These are phyloP conservation scores for Mus caroli DNA, from an alignment of 2,797 vertebrate species.

Conservation along the genomic window DNA sequence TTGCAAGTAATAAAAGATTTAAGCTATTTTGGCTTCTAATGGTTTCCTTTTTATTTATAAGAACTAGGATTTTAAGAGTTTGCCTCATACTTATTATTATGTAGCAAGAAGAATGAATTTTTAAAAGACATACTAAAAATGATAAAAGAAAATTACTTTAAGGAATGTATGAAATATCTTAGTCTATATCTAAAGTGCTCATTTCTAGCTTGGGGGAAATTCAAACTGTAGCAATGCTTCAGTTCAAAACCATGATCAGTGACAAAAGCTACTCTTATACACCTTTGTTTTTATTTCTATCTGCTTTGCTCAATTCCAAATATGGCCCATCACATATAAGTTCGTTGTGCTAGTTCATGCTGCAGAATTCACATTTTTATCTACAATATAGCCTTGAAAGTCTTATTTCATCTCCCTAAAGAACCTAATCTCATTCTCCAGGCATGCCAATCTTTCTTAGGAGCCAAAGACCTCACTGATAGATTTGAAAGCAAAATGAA, in stretches of 20 bases:
- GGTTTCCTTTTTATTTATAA: not conserved
- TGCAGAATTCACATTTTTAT: conserved; percentile 1
- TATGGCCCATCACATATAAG: not conserved
- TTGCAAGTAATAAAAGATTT: not conserved
- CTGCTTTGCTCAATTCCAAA: not conserved
- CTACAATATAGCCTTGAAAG: not conserved
- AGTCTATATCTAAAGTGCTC: not conserved
- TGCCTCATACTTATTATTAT: not conserved
- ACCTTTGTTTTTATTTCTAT: not conserved
- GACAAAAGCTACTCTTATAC: not conserved
- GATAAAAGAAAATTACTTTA: not conserved
- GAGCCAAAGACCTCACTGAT: not conserved
- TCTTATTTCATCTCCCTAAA: conserved; percentile 17
- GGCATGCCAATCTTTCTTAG: not conserved
- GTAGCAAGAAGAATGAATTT: not conserved
- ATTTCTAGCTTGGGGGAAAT: not conserved
- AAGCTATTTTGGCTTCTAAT: not conserved
- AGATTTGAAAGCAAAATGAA: conserved; percentile 4
- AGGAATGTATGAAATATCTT: not conserved
- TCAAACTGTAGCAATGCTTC: not conserved
- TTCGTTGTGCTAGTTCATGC: not conserved
- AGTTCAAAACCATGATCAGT: not conserved
- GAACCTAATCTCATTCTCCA: not conserved
- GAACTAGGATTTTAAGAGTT: not conserved
- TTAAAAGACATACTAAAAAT: not conserved